phyloP scores from a whole-genome alignment of 2,797 vertebrate genomes.

The Typhlichthys eigenmanni region DNA sequence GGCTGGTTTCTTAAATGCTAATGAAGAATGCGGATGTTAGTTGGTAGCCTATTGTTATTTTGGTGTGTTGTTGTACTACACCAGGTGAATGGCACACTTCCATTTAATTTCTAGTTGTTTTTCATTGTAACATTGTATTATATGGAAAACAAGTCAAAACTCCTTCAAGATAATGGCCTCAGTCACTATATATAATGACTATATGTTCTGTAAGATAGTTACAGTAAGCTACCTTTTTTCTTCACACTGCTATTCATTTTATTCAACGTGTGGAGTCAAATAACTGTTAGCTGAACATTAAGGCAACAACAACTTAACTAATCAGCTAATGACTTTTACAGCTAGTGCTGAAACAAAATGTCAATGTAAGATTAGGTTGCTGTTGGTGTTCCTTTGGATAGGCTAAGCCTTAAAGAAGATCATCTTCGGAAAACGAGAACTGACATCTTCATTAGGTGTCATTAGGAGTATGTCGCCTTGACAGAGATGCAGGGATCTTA shows the following conservation, averaged over 20 bases:
- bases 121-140: constrained; percentile 4
- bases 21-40: constrained; percentile 76
- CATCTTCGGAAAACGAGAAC: constrained; percentile 22
- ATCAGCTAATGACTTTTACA: no score
- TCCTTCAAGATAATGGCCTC: constrained; percentile 20
- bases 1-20: constrained; percentile 59
- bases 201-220: no score
- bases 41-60: constrained; percentile 55
- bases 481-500: constrained; percentile 37
- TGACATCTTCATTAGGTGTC: constrained; percentile 57
- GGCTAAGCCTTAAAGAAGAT: constrained; percentile 40
- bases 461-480: constrained; percentile 29
- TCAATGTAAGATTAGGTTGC: constrained; percentile 32
- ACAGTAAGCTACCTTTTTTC: no score
- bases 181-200: no score
- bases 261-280: no score
- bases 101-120: no score
- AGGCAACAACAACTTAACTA: constrained; percentile 32
- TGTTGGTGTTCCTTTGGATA: constrained; percentile 41
- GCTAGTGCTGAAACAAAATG: constrained; percentile 25
- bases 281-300: no score
- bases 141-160: constrained; percentile 52
- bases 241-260: no score
- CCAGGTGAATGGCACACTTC: constrained; percentile 19
- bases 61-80: constrained; percentile 48